phyloP scores from a whole-genome alignment of 2,797 vertebrate species.

The Geotrypetes seraphini region DNA sequence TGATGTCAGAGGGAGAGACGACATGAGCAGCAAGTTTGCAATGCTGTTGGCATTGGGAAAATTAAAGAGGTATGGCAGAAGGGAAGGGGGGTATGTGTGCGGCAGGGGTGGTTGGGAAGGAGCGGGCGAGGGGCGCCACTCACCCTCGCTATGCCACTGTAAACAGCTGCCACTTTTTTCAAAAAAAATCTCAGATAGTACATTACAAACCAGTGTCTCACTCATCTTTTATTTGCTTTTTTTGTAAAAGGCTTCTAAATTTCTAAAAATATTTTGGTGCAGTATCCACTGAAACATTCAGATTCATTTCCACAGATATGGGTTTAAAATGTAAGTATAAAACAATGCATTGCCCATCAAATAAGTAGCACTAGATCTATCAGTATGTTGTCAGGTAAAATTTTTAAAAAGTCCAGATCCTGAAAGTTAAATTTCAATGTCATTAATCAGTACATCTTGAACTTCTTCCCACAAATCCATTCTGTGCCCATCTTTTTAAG shows the following conservation, averaged over 20 bases:
- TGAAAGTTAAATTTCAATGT: slow-evolving; percentile 19
- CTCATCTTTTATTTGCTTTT: slow-evolving; percentile 9
- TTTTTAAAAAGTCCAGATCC: slow-evolving; percentile 22
- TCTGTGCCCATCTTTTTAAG: slow-evolving; percentile 1
- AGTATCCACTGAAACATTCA: slow-evolving; percentile 34
- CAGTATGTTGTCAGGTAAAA: slow-evolving; percentile 25
- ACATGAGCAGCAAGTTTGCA: no score
- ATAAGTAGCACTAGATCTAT: slow-evolving; percentile 11
- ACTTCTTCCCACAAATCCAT: slow-evolving; percentile 10
- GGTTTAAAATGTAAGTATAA: slow-evolving; percentile 13
- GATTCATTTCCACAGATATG: slow-evolving; percentile 23
- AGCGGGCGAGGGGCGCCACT: no score
- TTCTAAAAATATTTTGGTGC: slow-evolving; percentile 34
- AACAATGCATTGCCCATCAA: background rate
- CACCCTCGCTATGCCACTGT: no score
- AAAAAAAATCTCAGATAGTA: slow-evolving; percentile 23
- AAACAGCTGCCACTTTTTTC: slow-evolving; percentile 12
- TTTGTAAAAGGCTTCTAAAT: slow-evolving; percentile 17
- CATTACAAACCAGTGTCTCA: slow-evolving; percentile 24
- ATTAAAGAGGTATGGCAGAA: no score
- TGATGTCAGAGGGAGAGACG: no score
- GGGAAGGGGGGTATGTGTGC: no score
- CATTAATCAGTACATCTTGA: slow-evolving; percentile 7
- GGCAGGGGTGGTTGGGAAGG: no score
- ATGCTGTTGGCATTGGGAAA: no score